phyloP scores from a whole-genome alignment of 1,140 invertebrate genomes.

The Pseudomyrmex concolor region DNA sequence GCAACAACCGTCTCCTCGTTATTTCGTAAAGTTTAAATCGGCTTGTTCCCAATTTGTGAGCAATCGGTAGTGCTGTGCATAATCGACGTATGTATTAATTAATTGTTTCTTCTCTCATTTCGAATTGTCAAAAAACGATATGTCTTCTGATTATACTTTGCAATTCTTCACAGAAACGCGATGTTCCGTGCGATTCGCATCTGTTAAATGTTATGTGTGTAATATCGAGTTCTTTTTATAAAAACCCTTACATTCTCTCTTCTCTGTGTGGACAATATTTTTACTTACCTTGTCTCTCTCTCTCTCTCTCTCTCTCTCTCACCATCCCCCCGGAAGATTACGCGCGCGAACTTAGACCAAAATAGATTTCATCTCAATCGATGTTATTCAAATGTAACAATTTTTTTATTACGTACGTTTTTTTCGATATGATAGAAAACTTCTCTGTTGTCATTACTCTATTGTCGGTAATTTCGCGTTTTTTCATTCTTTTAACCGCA shows the following conservation, averaged over 20 bases:
- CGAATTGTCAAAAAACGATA: too few relatives aligned
- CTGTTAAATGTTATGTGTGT: slow-evolving; percentile 53
- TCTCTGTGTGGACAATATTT: slow-evolving; percentile 44
- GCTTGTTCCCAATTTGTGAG: slow-evolving; percentile 17
- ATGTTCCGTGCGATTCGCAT: slow-evolving; percentile 47
- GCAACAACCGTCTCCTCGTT: too few relatives aligned
- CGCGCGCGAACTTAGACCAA: too few relatives aligned
- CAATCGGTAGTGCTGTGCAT: slow-evolving; percentile 30
- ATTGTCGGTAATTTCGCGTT: too few relatives aligned
- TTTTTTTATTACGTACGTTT: too few relatives aligned
- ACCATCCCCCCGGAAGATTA: not conserved
- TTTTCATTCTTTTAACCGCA: too few relatives aligned
- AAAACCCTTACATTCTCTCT: slow-evolving; percentile 61
- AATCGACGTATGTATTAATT: slow-evolving; percentile 40
- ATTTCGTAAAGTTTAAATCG: slow-evolving; percentile 3
- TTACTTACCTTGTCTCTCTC: slow-evolving; percentile 3
- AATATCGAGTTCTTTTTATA: slow-evolving; percentile 52
- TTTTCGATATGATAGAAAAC: too few relatives aligned
- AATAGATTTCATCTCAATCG: too few relatives aligned
- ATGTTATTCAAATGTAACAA: too few relatives aligned
- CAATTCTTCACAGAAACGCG: slow-evolving; percentile 34
- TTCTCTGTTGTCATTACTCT: too few relatives aligned
- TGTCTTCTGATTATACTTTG: slow-evolving; percentile 11
- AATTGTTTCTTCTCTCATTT: not conserved
- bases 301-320: slow-evolving; percentile 20